These are phyloP conservation scores for Drosophila villosipedis DNA, from an alignment of 2,888 invertebrate genomes.

Conservation along the genomic window DNA sequence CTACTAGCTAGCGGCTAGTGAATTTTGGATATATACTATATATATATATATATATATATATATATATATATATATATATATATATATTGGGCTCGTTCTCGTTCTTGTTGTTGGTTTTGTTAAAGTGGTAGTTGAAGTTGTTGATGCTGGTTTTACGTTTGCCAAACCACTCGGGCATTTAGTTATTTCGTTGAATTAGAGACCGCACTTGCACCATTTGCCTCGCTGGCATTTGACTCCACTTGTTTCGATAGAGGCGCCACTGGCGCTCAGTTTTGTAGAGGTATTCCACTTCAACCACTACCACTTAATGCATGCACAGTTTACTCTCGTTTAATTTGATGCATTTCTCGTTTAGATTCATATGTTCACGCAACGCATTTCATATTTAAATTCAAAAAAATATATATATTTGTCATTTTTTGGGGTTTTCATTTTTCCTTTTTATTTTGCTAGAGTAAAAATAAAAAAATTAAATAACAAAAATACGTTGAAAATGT, in stretches of 20 bases:
- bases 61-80: background rate
- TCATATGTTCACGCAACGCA: slow-evolving; percentile 22
- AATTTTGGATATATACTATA: slow-evolving; percentile 41
- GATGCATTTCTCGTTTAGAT: slow-evolving; percentile 50
- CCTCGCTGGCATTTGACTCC: slow-evolving; percentile 57
- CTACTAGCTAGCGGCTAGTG: slow-evolving; percentile 22
- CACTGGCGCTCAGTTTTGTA: background rate
- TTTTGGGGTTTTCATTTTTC: slow-evolving; percentile 9
- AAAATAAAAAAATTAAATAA: slow-evolving; percentile 1
- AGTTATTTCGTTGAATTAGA: slow-evolving; percentile 76
- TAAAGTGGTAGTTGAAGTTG: slow-evolving; percentile 4
- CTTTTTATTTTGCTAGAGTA: background rate
- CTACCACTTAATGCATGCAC: slow-evolving; percentile 46
- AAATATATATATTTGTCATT: slow-evolving; percentile 4
- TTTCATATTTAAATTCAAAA: slow-evolving; percentile 27
- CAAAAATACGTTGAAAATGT: slow-evolving; percentile 48
- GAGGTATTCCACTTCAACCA: background rate
- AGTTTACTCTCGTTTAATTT: slow-evolving; percentile 59
- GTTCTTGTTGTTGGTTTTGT: slow-evolving; percentile 19
- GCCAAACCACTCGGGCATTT: slow-evolving; percentile 63
- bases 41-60: background rate
- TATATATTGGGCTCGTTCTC: slow-evolving; percentile 8
- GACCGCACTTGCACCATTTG: slow-evolving; percentile 64
- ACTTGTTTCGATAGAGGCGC: slow-evolving; percentile 60
- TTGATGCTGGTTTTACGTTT: slow-evolving; percentile 28